phyloP scores from a whole-genome alignment of 2,888 invertebrate genomes.

The Priocnemis perturbator region DNA sequence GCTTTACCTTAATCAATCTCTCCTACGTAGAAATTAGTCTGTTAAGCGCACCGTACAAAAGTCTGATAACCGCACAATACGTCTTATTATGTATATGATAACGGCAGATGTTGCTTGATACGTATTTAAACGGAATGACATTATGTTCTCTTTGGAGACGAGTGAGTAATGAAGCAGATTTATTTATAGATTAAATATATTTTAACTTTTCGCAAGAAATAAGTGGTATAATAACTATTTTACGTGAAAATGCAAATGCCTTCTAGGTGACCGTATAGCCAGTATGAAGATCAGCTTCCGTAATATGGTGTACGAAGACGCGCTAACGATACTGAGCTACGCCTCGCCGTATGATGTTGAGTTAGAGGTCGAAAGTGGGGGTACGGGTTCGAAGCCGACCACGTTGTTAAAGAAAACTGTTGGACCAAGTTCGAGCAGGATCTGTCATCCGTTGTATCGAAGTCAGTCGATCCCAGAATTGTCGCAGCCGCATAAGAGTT shows the following conservation, averaged over 20 bases:
- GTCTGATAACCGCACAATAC: too few relatives aligned
- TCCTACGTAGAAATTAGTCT: too few relatives aligned
- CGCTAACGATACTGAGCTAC: conserved; percentile 90
- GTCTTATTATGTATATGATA: too few relatives aligned
- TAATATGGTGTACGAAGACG: conserved; percentile 93
- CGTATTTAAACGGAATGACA: too few relatives aligned
- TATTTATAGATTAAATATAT: too few relatives aligned
- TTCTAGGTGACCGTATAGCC: conserved; percentile 89
- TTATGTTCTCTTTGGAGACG: too few relatives aligned
- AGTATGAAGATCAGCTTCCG: conserved; percentile 91
- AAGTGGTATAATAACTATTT: too few relatives aligned
- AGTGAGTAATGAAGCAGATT: too few relatives aligned
- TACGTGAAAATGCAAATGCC: neutral
- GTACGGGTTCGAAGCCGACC: conserved; percentile 70
- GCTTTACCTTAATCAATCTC: neutral
- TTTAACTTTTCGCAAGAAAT: too few relatives aligned
- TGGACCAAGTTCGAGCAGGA: conserved; percentile 73
- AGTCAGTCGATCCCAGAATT: conserved; percentile 89
- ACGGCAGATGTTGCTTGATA: too few relatives aligned
- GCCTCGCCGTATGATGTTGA: conserved; percentile 94
- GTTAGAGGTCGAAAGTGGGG: conserved; percentile 83
- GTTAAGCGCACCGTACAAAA: too few relatives aligned
- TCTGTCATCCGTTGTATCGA: conserved; percentile 86
- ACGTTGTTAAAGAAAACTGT: conserved; percentile 73
- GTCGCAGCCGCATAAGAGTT: conserved; percentile 77